phyloP scores from a whole-genome alignment of 1,140 invertebrate genomes.

The Pomacea maculata region DNA sequence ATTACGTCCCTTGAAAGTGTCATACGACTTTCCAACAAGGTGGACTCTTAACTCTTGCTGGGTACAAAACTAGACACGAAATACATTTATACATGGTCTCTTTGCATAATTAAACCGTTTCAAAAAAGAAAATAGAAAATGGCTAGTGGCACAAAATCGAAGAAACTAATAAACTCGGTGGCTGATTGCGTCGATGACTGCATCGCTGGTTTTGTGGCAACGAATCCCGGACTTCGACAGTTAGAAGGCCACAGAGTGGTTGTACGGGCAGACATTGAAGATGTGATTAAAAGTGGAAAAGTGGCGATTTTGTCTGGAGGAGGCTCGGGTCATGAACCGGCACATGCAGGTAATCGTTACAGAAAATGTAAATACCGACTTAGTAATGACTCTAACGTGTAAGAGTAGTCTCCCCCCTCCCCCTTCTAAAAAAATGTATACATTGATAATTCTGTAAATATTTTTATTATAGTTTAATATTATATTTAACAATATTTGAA shows the following conservation, averaged over 20 bases:
- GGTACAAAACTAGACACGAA: not conserved
- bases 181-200: constrained; percentile 76
- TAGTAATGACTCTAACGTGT: not conserved
- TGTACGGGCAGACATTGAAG: constrained; percentile 69
- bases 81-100: not conserved
- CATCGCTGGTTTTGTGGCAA: constrained; percentile 72
- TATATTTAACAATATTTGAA: not conserved
- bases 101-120: not conserved
- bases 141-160: constrained; percentile 48
- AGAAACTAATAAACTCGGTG: constrained; percentile 75
- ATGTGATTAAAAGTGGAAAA: constrained; percentile 66
- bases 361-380: not conserved
- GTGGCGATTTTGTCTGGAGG: constrained; percentile 79
- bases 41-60: too few species aligned
- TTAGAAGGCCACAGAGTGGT: constrained; percentile 73
- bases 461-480: not conserved
- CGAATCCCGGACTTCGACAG: constrained; percentile 72
- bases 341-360: constrained; percentile 73
- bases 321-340: constrained; percentile 87
- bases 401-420: not conserved
- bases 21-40: too few species aligned
- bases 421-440: too few species aligned
- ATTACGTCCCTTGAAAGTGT: not conserved
- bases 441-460: too few species aligned
- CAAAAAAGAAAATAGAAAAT: not conserved